Base-by-base conservation (phyloP, 2,797 vertebrate species). In the Synanceia verrucosa region DNA sequence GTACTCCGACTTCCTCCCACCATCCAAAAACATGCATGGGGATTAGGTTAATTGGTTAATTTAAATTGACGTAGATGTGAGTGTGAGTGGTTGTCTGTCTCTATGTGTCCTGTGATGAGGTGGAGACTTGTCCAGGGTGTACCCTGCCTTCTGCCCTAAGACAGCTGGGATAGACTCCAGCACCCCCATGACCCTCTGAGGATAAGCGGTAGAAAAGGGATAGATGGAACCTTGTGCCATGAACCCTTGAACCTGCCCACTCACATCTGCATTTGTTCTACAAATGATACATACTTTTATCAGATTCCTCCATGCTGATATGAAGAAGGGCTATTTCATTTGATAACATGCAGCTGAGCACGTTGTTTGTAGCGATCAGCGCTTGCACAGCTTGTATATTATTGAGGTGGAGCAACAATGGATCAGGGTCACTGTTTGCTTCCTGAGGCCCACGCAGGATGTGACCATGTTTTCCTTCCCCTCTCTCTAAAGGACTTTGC, bases 361-460 rank as follows among this genome's bases (percentile, higher is more conserved):
- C 64, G 62, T 59, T 76, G 63, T 84, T 78, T 68, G 29, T 18
- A 43, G 5, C 13, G 3, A 28, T 46, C 64, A 47, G 46, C 34
- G 41, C 61, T 50, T 41, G n/a, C 21, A 13, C 34, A 11, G 34
- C 31, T 59, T 78, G 71, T 84, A 57, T 80, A 66, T 81, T 75
- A 65, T 78, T 76, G 44, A 67, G 60, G 50, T 47, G 39, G 19
- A 48, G 44, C 44, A 78, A 91, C 87, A 91, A 89, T 89, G 47
- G 77, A 59, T 76, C n/a, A 13, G 62, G 78, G 74, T 85, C 59
- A 58, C 21, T 56, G 79, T 50, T 77, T 52, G 61, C 72, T 79
- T 90, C 83, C 83, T 46, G 47, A 75, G 65, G 37, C 72, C 59
- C 64, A 41, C 28, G 62, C 81, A 85, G 89, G 90, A 90, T 69